Conservation (phyloP, 2,888 invertebrate genomes). For the Andrena flavipes region DNA sequence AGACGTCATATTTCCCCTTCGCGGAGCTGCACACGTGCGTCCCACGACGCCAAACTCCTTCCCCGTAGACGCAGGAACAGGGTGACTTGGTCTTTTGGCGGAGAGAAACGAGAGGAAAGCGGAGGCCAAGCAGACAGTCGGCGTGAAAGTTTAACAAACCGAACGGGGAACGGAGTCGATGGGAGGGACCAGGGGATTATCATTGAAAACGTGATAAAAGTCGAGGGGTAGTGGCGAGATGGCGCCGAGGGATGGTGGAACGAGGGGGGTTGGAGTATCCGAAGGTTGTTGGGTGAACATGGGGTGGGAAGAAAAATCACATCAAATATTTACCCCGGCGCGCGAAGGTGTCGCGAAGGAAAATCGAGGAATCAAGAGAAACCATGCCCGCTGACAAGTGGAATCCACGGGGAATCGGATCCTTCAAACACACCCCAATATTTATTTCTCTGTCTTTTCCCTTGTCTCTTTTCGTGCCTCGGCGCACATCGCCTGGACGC, state of each 20-base stretch:
- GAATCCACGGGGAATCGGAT: conserved; percentile 54
- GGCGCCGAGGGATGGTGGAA: conserved; percentile 30
- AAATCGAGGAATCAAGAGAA: conserved; percentile 68
- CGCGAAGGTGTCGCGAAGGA: conserved; percentile 61
- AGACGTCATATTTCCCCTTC: conserved; percentile 51
- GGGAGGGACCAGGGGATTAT: conserved; percentile 40
- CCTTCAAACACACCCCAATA: conserved; percentile 25
- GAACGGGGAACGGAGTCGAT: neutral
- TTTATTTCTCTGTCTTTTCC: conserved; percentile 1
- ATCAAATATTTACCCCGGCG: conserved; percentile 77
- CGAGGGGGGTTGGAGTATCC: conserved; percentile 47
- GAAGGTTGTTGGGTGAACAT: conserved; percentile 33
- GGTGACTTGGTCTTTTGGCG: neutral
- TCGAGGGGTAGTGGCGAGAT: conserved; percentile 3
- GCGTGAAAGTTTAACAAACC: conserved; percentile 56
- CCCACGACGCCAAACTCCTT: neutral
- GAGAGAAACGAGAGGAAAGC: neutral
- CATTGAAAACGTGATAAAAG: conserved; percentile 61
- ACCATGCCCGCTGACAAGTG: conserved; percentile 52
- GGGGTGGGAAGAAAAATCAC: conserved; percentile 74
- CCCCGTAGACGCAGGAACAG: neutral
- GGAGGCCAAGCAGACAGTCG: neutral
- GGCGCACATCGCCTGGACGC: conserved; percentile 16
- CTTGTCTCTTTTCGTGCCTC: conserved; percentile 17
- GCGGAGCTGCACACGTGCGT: conserved; percentile 11